Evolutionary conservation across 2,888 invertebrate species (phyloP), one percentile per base, ranked within the genome.

Genomic region (Ochropacha duplaris): DNA sequence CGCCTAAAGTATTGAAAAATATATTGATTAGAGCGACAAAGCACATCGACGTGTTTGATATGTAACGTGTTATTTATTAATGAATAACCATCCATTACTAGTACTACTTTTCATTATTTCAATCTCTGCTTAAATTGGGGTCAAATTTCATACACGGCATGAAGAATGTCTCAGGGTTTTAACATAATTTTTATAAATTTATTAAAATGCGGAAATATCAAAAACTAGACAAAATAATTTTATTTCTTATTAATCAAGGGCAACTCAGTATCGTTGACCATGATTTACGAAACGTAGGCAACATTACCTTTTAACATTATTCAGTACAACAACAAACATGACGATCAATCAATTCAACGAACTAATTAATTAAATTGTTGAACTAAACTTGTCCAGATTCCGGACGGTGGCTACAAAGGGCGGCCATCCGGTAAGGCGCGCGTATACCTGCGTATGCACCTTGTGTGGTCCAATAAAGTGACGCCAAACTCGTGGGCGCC

Each of bases 381-480:
- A 56, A 68, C 61, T 62, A 60, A 64, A 19, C 44, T 54, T 65
- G 61, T 59, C 56, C 28, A 16, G 31, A 50, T 56, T 60, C 58
- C 57, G 44, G 44, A 44, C 44, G 44, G 44, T 62, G 59, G 62
- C 59, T 49, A 57, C 55, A 64, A 73, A 59, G 60, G 5, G 50
- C 56, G 50, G 55, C 24, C 31, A 65, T 31, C 31, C 31, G 52
- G 52, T 69, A 64, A 59, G 60, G 68, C 58, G 62, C 67, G n/a
- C 61, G 60, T 52, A 67, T 85, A 83, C 85, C 84, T 85, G 86
- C 79, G 73, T 70, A 31, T 51, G 64, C 73, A 68, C 77, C 76
- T 65, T 84, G 86, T 86, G 86, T 86, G 86, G 86, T 86, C 86
- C 75, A 60, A 64, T 69, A 65, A 66, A 61, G 63, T 62, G 60